Evolutionary conservation across 2,113 vertebrate genomes (phyloP).

Genomic region (Dromiciops gliroides): DNA sequence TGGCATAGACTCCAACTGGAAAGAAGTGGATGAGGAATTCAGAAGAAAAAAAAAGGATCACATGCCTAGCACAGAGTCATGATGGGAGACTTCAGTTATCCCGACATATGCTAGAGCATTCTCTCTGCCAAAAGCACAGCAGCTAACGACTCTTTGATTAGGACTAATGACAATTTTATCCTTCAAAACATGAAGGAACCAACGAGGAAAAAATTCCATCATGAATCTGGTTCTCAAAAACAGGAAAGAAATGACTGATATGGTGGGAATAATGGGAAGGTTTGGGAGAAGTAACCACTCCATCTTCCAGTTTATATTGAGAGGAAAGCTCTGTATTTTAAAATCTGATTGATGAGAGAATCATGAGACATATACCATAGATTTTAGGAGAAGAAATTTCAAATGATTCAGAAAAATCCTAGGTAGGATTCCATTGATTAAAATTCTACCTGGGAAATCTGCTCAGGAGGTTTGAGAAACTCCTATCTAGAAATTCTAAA

Average conservation of each 20-base stretch:
- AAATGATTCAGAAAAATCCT: neutral
- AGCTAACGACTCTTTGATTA: neutral
- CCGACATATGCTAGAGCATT: neutral
- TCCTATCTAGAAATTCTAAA: neutral
- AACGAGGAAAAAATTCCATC: neutral
- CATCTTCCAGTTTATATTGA: neutral
- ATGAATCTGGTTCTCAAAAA: neutral
- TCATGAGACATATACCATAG: neutral
- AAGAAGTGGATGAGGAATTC: neutral
- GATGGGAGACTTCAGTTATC: neutral
- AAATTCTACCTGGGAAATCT: neutral
- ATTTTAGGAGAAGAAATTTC: neutral
- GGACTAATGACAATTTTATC: neutral
- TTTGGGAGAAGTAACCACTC: neutral
- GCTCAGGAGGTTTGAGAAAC: neutral
- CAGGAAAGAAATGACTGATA: neutral
- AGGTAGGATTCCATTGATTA: neutral
- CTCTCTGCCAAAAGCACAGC: neutral
- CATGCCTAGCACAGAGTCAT: neutral
- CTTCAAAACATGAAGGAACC: neutral
- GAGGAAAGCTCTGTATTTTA: neutral
- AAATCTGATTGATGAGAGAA: neutral
- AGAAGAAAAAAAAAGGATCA: neutral
- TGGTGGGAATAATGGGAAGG: neutral
- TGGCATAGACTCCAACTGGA: neutral